phyloP scores from a whole-genome alignment of 2,888 invertebrate genomes.

The Spilarctia lutea region DNA sequence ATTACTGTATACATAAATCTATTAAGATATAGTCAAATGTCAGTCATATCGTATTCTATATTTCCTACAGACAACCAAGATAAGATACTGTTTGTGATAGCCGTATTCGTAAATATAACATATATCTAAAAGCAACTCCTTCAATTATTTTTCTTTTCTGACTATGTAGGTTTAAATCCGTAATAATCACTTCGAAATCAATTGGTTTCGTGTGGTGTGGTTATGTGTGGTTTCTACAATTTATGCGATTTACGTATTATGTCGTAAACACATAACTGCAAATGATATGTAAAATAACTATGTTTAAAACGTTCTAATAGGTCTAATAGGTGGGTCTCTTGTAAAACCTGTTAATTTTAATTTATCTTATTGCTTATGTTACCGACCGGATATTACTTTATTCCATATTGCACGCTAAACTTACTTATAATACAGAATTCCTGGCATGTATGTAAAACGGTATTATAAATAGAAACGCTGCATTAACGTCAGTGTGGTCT shows the following conservation, averaged over 20 bases:
- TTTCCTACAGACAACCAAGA: too few species aligned
- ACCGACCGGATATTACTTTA: not conserved
- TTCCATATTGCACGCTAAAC: not conserved
- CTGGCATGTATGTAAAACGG: not conserved
- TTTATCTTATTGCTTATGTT: not conserved
- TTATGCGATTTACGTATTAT: not conserved
- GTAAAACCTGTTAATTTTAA: not conserved
- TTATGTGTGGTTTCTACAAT: too few species aligned
- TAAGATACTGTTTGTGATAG: not conserved
- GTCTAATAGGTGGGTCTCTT: not conserved
- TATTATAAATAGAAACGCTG: not conserved
- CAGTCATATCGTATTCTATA: too few species aligned
- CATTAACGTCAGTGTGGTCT: slow-evolving; percentile 8
- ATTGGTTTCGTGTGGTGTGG: too few species aligned
- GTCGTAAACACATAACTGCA: not conserved
- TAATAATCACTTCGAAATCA: not conserved
- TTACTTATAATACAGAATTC: not conserved
- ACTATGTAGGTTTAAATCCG: not conserved
- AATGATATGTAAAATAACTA: not conserved
- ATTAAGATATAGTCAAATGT: too few species aligned
- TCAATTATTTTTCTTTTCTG: too few species aligned
- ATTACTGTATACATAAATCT: too few species aligned
- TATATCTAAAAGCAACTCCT: not conserved
- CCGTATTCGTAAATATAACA: not conserved
- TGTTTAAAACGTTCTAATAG: not conserved